Evolutionary conservation across 2,888 invertebrate species (phyloP).

Genomic region (Dasypolia templi): DNA sequence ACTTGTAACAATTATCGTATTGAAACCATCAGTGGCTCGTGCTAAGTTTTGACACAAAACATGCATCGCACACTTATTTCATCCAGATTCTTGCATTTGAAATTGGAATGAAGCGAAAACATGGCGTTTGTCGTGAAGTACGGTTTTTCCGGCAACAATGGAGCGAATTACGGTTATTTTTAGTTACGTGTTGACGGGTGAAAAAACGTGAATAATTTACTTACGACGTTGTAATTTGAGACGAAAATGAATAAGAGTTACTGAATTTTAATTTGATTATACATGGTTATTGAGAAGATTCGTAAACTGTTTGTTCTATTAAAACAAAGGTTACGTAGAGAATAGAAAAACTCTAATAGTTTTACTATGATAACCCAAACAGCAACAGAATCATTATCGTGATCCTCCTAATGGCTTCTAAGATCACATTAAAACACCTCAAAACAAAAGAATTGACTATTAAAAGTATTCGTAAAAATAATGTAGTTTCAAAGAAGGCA

Average conservation of each 20-base stretch:
- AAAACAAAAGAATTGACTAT: background rate
- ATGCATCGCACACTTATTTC: conserved; percentile 44
- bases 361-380: background rate
- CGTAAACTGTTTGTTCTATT: background rate
- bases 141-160: conserved; percentile 56
- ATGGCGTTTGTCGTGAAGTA: conserved; percentile 55
- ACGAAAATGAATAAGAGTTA: background rate
- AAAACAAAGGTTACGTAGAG: background rate
- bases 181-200: conserved; percentile 32
- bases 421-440: background rate
- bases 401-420: background rate
- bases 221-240: background rate
- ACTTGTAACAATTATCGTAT: conserved; percentile 55
- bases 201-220: conserved; percentile 31
- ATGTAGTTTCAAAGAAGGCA: too few species aligned
- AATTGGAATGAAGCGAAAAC: conserved; percentile 63
- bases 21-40: conserved; percentile 24
- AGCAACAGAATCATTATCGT: background rate
- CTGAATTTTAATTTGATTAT: background rate
- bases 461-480: too few species aligned
- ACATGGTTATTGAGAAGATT: background rate
- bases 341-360: background rate
- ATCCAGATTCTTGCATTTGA: conserved; percentile 63
- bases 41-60: conserved; percentile 29
- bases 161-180: conserved; percentile 56